Base-by-base conservation (phyloP, 2,113 vertebrate species). In the Verasper variegatus region DNA sequence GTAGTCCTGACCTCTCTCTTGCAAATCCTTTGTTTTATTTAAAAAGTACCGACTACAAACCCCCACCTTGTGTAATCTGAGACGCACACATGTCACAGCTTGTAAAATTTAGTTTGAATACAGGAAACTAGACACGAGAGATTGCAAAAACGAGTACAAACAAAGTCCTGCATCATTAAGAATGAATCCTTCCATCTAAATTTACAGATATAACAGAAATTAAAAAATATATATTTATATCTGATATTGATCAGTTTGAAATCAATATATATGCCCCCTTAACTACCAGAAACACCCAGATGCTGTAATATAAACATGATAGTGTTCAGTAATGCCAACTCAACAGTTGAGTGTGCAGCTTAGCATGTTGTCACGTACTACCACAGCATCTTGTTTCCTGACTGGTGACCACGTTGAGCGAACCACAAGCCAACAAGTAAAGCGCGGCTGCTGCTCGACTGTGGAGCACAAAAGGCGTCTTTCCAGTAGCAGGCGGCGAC, bases 361-460 rank as follows among this genome's bases (percentile, higher is more conserved):
- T 35, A 26, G 58, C 4, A n/a, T 58, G 68, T 74, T 81, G 81
- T 85, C 88, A 64, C 47, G 72, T 64, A 27, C 20, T 14, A 61
- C 58, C 81, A 80, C 71, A 71, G 69, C 77, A 69, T 89, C 85
- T 82, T 68, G 72, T 86, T 87, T 90, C 82, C 86, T 85, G 76
- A 72, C 45, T 72, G 68, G 60, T 15, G 73, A 71, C 68, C 52
- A 63, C 59, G 64, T 12, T 31, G 67, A 18, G 75, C 42, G 49
- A 83, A 75, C 74, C 59, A 14, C 59, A 67, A 63, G 71, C 56
- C 31, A 62, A 54, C 26, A 47, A 86, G 65, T 23, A 52, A 66
- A 71, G 70, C 62, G 21, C 11, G 55, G 56, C 70, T 68, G 84
- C 80, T 72, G 66, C 74, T 82, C 56, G 7, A 58, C 77, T 61